Percentiles rank a stretch among this genome's conserved stretches.
These are phyloP conservation scores for Drosophila histrio DNA, from an alignment of 2,888 invertebrate genomes.

Conservation along the genomic window DNA sequence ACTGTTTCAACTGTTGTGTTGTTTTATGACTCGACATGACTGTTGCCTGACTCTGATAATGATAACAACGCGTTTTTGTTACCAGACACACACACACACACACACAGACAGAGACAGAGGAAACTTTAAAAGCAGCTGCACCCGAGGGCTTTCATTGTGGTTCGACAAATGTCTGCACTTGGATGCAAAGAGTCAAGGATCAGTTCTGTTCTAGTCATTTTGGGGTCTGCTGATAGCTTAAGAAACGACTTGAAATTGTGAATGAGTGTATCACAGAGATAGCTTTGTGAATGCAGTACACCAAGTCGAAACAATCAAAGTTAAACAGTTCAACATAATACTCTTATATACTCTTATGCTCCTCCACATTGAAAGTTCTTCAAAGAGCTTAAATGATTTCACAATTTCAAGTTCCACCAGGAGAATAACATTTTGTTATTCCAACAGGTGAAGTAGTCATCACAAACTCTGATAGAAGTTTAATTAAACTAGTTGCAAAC, in stretches of 20 bases:
- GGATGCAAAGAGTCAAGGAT: slow-evolving; percentile 65
- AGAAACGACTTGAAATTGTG: slow-evolving; percentile 46
- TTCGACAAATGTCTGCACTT: slow-evolving; percentile 51
- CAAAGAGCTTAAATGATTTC: slow-evolving; percentile 54
- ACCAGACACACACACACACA: slow-evolving; percentile 16
- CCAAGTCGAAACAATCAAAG: slow-evolving; percentile 65
- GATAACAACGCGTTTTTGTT: slow-evolving; percentile 62
- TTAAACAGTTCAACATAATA: slow-evolving; percentile 35
- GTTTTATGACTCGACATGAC: slow-evolving; percentile 62
- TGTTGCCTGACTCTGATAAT: slow-evolving; percentile 66
- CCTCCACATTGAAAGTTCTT: slow-evolving; percentile 27
- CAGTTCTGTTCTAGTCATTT: slow-evolving; percentile 64
- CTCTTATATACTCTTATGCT: slow-evolving; percentile 4
- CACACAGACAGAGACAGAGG: slow-evolving; percentile 14
- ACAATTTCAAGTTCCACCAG: slow-evolving; percentile 18
- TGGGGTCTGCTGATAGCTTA: slow-evolving; percentile 44
- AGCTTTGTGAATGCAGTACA: slow-evolving; percentile 47
- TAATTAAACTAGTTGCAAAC: slow-evolving; percentile 42
- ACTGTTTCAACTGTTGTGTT: slow-evolving; percentile 48
- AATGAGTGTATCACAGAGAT: slow-evolving; percentile 62
- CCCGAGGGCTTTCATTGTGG: slow-evolving; percentile 66
- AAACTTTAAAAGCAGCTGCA: slow-evolving; percentile 51
- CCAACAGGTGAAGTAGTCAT: slow-evolving; percentile 36
- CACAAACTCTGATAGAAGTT: slow-evolving; percentile 32
- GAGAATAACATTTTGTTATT: slow-evolving; percentile 32